Base-by-base conservation (phyloP, 2,113 vertebrate genomes). In the Cyphomyrus plagiostoma region DNA sequence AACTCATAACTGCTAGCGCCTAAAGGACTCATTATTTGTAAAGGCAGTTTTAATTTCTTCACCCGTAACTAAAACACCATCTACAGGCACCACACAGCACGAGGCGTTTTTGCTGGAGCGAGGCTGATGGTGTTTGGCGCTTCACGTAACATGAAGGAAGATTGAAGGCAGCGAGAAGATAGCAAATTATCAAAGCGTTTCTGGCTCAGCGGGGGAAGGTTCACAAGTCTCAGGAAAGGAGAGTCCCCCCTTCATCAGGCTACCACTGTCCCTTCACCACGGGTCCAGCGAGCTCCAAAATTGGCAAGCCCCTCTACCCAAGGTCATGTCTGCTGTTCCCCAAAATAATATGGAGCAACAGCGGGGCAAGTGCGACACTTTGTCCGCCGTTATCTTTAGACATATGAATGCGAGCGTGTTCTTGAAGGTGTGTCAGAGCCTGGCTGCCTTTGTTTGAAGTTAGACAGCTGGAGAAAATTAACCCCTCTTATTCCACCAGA, bases 281-380 rank as follows among this genome's bases (percentile, higher is more conserved):
- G 92, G 91, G 95, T 93, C 93, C 93, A 94, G 92, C 92, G 95
- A 97, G 97, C 95, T 97, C 97, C 97, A 97, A 97, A 98, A 96
- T 95, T 97, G 97, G 96, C 96, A 96, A 96, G 96, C 96, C 95
- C 94, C 95, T 95, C 93, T 93, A 92, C 94, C 95, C 97, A 97
- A 98, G 97, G 97, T 98, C 96, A 96, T 94, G 94, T 94, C 94
- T 95, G 95, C 94, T 93, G 95, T 93, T 97, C 96, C 97, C 96
- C 97, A 97, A 98, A 98, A 98, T 98, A 98, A 96, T 95, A 94
- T 92, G 95, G 96, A 94, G 94, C 92, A 94, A 94, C 94, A 95
- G 94, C 92, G 91, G 90, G 91, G 89, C 93, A 96, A 97, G 96
- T 96, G 97, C 94, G 94, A 95, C 96, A 97, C 97, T 98, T 97